phyloP scores from a whole-genome alignment of 2,888 invertebrate species.

The Ctena decussata region DNA sequence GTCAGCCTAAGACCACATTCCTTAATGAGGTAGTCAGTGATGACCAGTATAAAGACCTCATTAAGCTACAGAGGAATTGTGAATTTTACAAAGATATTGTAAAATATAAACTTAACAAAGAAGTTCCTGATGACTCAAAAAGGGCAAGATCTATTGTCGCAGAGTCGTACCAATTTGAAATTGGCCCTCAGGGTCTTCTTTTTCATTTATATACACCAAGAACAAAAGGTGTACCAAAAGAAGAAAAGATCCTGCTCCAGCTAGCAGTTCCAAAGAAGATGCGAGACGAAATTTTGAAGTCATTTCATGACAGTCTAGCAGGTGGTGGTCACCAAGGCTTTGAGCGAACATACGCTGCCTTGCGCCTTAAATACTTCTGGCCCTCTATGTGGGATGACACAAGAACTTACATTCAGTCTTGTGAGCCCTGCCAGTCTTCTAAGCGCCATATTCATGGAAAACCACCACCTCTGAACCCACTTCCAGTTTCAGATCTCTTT shows the following conservation, averaged over 20 bases:
- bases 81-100: no score
- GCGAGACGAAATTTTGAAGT: slow-evolving; percentile 34
- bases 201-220: slow-evolving; percentile 6
- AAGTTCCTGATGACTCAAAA: slow-evolving; percentile 8
- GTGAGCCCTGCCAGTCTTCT: slow-evolving; percentile 50
- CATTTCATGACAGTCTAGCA: slow-evolving; percentile 49
- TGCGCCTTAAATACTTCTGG: slow-evolving; percentile 61
- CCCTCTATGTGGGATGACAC: slow-evolving; percentile 60
- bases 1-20: no score
- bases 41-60: no score
- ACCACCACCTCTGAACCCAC: slow-evolving; percentile 28
- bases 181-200: not conserved
- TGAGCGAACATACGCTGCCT: slow-evolving; percentile 55
- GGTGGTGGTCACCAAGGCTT: slow-evolving; percentile 63
- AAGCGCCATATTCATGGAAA: slow-evolving; percentile 30
- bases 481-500: slow-evolving; percentile 40
- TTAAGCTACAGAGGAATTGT: no score
- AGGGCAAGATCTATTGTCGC: slow-evolving; percentile 4
- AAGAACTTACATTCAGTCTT: slow-evolving; percentile 41
- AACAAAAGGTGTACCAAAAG: not conserved
- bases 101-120: no score
- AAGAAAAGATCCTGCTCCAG: not conserved
- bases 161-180: not conserved
- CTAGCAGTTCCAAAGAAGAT: slow-evolving; percentile 24
- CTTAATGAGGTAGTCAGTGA: no score